A percentile compares a stretch with the other conserved stretches of the same genome.
Conservation (phyloP, 2,888 invertebrate species). For the Sphaerophoria taeniata region DNA sequence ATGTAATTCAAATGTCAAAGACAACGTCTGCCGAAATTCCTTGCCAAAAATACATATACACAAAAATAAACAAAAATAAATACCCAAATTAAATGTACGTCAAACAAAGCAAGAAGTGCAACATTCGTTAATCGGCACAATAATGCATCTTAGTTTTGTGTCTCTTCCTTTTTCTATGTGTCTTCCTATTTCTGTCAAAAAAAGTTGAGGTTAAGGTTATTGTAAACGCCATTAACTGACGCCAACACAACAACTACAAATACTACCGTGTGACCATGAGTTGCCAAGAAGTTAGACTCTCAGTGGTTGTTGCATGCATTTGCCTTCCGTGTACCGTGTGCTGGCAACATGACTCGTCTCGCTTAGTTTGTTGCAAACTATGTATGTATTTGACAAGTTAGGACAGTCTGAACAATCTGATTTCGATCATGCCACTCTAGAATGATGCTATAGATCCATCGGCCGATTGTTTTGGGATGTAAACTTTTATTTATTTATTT, state of each 20-base stretch:
- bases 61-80: slow-evolving; percentile 1
- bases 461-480: too few relatives aligned
- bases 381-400: neutral
- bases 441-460: too few relatives aligned
- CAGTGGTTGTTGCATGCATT: slow-evolving; percentile 55
- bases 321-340: slow-evolving; percentile 10
- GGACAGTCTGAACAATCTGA: neutral
- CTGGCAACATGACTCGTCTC: slow-evolving; percentile 56
- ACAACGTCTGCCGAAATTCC: slow-evolving; percentile 39
- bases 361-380: slow-evolving; percentile 61
- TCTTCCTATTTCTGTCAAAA: neutral
- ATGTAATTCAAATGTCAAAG: slow-evolving; percentile 64
- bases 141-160: neutral
- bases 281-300: slow-evolving; percentile 17
- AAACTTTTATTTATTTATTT: slow-evolving; percentile 14
- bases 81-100: neutral
- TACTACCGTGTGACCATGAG: neutral
- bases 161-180: neutral
- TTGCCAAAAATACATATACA: slow-evolving; percentile 12
- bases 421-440: slow-evolving; percentile 53
- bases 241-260: neutral
- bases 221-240: slow-evolving; percentile 5
- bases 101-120: neutral
- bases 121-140: neutral
- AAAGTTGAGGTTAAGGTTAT: slow-evolving; percentile 4